Conservation (phyloP, 2,113 vertebrate genomes). For the Channa maculata region DNA sequence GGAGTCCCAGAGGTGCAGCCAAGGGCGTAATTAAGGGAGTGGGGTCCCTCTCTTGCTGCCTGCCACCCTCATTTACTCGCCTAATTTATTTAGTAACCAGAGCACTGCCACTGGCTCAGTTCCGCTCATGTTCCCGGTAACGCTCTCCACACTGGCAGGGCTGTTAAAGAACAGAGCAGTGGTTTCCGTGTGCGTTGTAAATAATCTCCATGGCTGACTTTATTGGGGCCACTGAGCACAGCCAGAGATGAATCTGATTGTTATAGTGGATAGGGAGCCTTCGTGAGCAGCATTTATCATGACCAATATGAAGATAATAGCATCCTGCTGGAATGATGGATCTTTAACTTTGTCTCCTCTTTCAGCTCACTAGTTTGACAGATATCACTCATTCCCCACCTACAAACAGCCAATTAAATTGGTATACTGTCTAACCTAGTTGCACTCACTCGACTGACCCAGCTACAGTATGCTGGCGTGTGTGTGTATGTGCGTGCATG, state of each 20-base stretch:
- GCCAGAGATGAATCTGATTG: slow-evolving; percentile 71
- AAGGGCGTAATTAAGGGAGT: slow-evolving; percentile 73
- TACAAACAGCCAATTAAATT: slow-evolving; percentile 65
- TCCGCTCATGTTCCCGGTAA: slow-evolving; percentile 59
- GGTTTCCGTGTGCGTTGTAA: slow-evolving; percentile 62
- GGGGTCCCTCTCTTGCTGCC: slow-evolving; percentile 52
- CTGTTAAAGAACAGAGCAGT: slow-evolving; percentile 61
- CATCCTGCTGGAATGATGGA: slow-evolving; percentile 51
- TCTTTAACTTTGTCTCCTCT: slow-evolving; percentile 50
- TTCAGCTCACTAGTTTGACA: slow-evolving; percentile 56
- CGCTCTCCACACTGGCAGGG: slow-evolving; percentile 32
- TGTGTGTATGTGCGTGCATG: slow-evolving; percentile 6
- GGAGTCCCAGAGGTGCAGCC: slow-evolving; percentile 55
- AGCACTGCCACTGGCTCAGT: slow-evolving; percentile 56
- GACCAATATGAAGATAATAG: slow-evolving; percentile 52
- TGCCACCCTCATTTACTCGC: slow-evolving; percentile 71
- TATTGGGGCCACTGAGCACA: slow-evolving; percentile 56
- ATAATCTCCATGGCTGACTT: slow-evolving; percentile 66
- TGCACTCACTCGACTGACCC: slow-evolving; percentile 51
- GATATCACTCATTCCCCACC: slow-evolving; percentile 60
- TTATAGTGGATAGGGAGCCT: slow-evolving; percentile 64
- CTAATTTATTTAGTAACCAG: slow-evolving; percentile 80
- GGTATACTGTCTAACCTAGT: slow-evolving; percentile 37
- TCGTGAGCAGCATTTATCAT: slow-evolving; percentile 70
- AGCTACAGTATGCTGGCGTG: slow-evolving; percentile 29